A percentile compares a stretch with the other conserved stretches of the same genome.
Evolutionary conservation across 2,797 vertebrate genomes (phyloP).

Genomic region (Amblyopsis hoosieri): DNA sequence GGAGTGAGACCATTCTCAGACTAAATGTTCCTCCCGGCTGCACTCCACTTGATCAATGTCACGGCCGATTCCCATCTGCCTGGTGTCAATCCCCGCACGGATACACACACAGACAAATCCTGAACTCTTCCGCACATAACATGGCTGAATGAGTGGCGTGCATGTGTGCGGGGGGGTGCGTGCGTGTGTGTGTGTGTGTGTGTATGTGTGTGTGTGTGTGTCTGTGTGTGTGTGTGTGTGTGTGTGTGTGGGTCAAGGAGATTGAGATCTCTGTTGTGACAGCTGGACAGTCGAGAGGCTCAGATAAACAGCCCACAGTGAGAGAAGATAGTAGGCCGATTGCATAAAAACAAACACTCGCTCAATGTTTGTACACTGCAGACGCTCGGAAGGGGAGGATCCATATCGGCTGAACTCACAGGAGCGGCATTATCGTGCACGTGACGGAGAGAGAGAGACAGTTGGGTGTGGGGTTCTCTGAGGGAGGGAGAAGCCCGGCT

Average conservation of each 20-base stretch:
- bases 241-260: slow-evolving; percentile 57
- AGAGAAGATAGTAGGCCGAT: slow-evolving; percentile 53
- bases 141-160: slow-evolving; percentile 39
- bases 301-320: slow-evolving; percentile 70
- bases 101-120: slow-evolving; percentile 24
- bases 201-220: neutral
- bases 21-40: slow-evolving; percentile 49
- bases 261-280: slow-evolving; percentile 78
- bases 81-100: slow-evolving; percentile 29
- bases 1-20: slow-evolving; percentile 28
- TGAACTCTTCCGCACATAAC: slow-evolving; percentile 36
- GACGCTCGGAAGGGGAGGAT: slow-evolving; percentile 48
- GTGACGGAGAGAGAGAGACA: slow-evolving; percentile 14
- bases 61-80: slow-evolving; percentile 56
- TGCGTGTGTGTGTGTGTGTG: neutral
- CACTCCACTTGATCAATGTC: slow-evolving; percentile 67
- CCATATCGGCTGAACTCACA: slow-evolving; percentile 54
- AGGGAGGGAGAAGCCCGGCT: slow-evolving; percentile 5
- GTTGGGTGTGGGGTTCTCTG: neutral
- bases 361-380: slow-evolving; percentile 49
- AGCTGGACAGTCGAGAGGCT: slow-evolving; percentile 68
- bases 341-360: slow-evolving; percentile 75
- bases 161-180: neutral
- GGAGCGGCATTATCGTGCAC: slow-evolving; percentile 54
- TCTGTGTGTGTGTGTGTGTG: neutral